These are phyloP conservation scores for Zaprionus inermis DNA, from an alignment of 1,140 invertebrate genomes.

Conservation along the genomic window DNA sequence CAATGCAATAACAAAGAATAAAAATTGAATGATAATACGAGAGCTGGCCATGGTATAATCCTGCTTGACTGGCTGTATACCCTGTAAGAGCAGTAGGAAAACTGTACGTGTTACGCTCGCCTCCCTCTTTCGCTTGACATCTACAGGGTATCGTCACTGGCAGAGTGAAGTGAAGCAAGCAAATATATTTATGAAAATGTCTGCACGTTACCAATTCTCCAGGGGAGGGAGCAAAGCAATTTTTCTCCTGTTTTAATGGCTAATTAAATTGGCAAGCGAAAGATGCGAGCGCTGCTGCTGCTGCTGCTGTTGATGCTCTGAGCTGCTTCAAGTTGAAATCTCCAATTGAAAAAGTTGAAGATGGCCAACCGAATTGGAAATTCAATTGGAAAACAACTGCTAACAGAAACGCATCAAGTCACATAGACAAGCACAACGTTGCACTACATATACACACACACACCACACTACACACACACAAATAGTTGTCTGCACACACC, in stretches of 20 bases:
- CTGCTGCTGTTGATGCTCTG: too few species aligned
- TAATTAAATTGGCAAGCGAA: constrained; percentile 70
- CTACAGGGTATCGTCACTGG: constrained; percentile 32
- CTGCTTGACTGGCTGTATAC: background rate
- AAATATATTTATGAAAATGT: constrained; percentile 67
- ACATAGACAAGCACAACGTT: constrained; percentile 30
- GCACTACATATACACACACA: constrained; percentile 24
- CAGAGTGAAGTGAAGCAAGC: constrained; percentile 18
- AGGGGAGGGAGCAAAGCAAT: constrained; percentile 21
- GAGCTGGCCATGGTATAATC: background rate
- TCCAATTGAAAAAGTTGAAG: constrained; percentile 66
- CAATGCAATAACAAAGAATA: constrained; percentile 62
- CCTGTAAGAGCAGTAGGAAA: background rate
- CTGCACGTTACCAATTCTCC: constrained; percentile 50
- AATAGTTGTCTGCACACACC: constrained; percentile 9
- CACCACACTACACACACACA: constrained; percentile 28
- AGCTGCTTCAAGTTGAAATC: constrained; percentile 33
- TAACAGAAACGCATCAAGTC: constrained; percentile 22
- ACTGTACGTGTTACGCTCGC: background rate
- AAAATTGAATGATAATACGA: constrained; percentile 36
- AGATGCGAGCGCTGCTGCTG: constrained; percentile 16
- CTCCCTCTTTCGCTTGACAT: background rate
- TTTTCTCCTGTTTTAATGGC: constrained; percentile 59
- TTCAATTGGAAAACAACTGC: constrained; percentile 68
- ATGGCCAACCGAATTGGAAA: constrained; percentile 64